These are phyloP conservation scores for Siniperca obscura DNA, from an alignment of 2,797 vertebrate species.

Conservation along the genomic window DNA sequence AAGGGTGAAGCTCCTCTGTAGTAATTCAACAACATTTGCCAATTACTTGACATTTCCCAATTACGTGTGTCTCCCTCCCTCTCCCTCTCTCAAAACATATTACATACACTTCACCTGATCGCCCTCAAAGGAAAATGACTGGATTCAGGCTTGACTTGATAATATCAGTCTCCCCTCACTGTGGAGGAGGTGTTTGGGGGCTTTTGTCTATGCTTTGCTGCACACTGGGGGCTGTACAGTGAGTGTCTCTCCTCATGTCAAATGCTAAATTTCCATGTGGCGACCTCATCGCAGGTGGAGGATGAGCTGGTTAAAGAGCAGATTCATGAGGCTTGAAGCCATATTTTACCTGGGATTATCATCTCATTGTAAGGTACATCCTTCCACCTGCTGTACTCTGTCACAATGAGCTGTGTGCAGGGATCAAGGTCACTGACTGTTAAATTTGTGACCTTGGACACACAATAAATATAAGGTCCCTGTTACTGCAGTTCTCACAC, in stretches of 20 bases:
- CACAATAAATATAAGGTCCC: slow-evolving; percentile 37
- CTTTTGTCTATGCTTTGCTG: slow-evolving; percentile 42
- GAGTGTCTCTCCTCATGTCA: slow-evolving; percentile 32
- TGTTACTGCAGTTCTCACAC: slow-evolving; percentile 35
- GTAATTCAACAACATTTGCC: slow-evolving; percentile 61
- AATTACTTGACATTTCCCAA: slow-evolving; percentile 42
- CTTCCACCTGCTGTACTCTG: slow-evolving; percentile 22
- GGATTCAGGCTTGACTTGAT: slow-evolving; percentile 37
- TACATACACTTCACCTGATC: slow-evolving; percentile 63
- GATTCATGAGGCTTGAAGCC: slow-evolving; percentile 46
- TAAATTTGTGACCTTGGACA: slow-evolving; percentile 68
- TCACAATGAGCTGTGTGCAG: slow-evolving; percentile 25
- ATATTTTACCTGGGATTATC: slow-evolving; percentile 44
- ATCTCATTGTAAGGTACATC: slow-evolving; percentile 19
- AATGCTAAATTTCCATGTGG: slow-evolving; percentile 32
- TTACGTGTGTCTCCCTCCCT: slow-evolving; percentile 20
- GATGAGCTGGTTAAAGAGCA: slow-evolving; percentile 36
- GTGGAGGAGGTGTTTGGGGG: slow-evolving; percentile 42
- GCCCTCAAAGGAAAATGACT: slow-evolving; percentile 50
- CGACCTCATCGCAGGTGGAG: slow-evolving; percentile 4
- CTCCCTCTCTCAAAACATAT: slow-evolving; percentile 28
- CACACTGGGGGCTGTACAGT: slow-evolving; percentile 33
- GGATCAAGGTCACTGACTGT: slow-evolving; percentile 66
- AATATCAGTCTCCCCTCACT: slow-evolving; percentile 12
- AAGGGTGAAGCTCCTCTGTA: slow-evolving; percentile 77